These are phyloP conservation scores for Harpalus rubripes DNA, from an alignment of 2,888 invertebrate species.

Conservation along the genomic window DNA sequence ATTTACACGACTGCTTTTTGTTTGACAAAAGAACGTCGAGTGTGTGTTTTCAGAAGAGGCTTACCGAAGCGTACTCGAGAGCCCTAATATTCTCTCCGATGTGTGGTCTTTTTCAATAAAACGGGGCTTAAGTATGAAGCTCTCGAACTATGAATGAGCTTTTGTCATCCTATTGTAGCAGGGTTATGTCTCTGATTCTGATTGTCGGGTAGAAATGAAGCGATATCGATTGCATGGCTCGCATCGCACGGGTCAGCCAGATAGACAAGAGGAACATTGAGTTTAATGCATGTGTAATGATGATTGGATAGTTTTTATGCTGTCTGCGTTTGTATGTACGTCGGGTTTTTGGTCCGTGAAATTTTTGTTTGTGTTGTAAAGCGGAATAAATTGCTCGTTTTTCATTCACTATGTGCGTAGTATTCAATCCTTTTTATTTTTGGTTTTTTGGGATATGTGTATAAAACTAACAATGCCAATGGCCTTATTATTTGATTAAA, in stretches of 20 bases:
- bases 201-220: conserved; percentile 49
- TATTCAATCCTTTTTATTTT: not conserved
- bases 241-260: not conserved
- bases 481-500: not conserved
- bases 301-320: conserved; percentile 44
- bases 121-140: conserved; percentile 55
- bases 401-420: not conserved
- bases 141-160: conserved; percentile 52
- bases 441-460: not conserved
- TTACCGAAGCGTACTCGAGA: conserved; percentile 73
- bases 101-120: conserved; percentile 65
- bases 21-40: conserved; percentile 64
- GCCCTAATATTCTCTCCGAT: conserved; percentile 73
- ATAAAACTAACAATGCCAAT: not conserved
- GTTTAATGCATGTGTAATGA: conserved; percentile 51
- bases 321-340: conserved; percentile 10
- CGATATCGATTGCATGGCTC: conserved; percentile 46
- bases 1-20: conserved; percentile 63
- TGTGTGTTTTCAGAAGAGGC: conserved; percentile 67
- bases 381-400: not conserved
- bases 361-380: conserved; percentile 43
- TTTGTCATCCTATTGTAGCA: conserved; percentile 53
- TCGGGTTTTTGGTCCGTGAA: conserved; percentile 6
- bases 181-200: conserved; percentile 49
- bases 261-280: not conserved